Conservation (phyloP, 2,888 invertebrate genomes). For the Conistra vaccinii region DNA sequence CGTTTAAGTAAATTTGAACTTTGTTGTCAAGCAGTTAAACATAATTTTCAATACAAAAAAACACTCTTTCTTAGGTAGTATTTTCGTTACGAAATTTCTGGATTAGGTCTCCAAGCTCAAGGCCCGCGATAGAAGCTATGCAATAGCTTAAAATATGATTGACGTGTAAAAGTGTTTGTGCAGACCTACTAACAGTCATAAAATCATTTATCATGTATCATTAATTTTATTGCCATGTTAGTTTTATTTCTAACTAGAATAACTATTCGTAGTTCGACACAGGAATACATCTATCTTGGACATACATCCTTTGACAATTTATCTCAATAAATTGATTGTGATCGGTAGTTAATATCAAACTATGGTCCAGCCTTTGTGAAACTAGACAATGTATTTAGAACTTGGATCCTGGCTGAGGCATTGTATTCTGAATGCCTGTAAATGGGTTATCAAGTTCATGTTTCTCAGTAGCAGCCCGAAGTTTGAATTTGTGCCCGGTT, state of each 20-base stretch:
- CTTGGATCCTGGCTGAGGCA: background rate
- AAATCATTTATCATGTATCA: too few species aligned
- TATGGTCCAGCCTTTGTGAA: background rate
- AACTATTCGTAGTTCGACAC: background rate
- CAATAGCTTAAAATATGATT: too few species aligned
- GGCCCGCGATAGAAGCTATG: too few species aligned
- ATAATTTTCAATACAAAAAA: too few species aligned
- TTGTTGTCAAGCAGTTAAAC: too few species aligned
- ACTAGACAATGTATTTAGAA: background rate
- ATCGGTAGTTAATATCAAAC: background rate
- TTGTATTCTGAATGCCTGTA: background rate
- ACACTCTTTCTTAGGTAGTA: too few species aligned
- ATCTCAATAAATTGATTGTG: too few species aligned
- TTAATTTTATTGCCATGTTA: accelerated
- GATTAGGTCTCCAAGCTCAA: too few species aligned
- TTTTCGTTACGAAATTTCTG: too few species aligned
- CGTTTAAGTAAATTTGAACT: too few species aligned
- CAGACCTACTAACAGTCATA: too few species aligned
- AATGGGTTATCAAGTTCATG: background rate
- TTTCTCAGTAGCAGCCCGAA: background rate
- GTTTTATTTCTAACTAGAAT: background rate
- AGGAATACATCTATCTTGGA: constrained; percentile 6
- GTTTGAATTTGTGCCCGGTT: background rate
- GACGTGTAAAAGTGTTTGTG: too few species aligned
- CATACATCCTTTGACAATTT: background rate